Evolutionary conservation across 2,888 invertebrate species (phyloP), one percentile per base, ranked within the genome.

Genomic region (Dichetophora obliterata): DNA sequence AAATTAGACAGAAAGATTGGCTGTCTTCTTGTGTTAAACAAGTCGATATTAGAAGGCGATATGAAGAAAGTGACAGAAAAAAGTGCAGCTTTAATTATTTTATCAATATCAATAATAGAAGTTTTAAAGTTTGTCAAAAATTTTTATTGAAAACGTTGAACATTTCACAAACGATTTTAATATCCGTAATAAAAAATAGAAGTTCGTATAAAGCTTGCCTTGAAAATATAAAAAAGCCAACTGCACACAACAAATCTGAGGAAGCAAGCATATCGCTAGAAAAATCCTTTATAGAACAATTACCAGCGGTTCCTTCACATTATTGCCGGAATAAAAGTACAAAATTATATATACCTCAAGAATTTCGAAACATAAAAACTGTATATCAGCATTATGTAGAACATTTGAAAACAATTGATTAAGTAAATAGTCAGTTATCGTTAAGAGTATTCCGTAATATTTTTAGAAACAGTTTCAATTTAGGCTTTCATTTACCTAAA

Each of bases 281-380:
- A n/a, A n/a, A n/a, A n/a, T n/a, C n/a, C n/a, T 80, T 75, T 72
- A 78, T 78, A 43, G 75, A 78, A 72, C 71, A 59, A 75, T 70
- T 79, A 59, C 78, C 75, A 69, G 78, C 78, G 24, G 77, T 77
- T 48, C 76, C 77, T 1, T 79, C 77, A 0, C 75, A 77, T 69
- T 77, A 79, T 19, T 79, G 75, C 37, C 77, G 78, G 9, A 78
- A 78, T 75, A 78, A 78, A n/a, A 76, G 77, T 54, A 77, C 59
- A 27, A 80, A 74, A 63, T 61, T 76, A 31, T 77, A 77, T 68
- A 8, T 77, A 16, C 77, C 77, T 6, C 74, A 73, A 72, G 69
- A 69, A 73, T 75, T 76, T 78, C 61, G 43, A 22, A 78, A 80
- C 31, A 68, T 78, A 22, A 65, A 72, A 54, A 50, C 19, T 5